These are phyloP conservation scores for Zaprionus ornatus DNA, from an alignment of 1,140 invertebrate genomes.

Conservation along the genomic window DNA sequence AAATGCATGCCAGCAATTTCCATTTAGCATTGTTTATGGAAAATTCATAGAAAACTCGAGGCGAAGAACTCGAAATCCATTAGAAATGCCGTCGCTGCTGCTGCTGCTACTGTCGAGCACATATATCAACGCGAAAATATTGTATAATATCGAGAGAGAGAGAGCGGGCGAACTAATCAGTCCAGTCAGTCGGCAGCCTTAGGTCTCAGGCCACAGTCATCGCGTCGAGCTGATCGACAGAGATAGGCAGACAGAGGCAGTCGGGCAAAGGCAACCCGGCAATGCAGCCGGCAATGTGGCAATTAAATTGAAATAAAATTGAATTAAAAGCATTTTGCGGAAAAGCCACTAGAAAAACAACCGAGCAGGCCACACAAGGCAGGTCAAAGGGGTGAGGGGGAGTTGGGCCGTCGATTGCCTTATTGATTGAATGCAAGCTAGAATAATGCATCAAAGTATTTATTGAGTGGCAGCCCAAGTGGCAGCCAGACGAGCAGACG, in stretches of 20 bases:
- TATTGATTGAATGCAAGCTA: conserved; percentile 76
- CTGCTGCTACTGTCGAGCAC: background rate
- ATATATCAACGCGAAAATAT: conserved; percentile 69
- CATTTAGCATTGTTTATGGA: conserved; percentile 74
- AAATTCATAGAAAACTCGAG: conserved; percentile 77
- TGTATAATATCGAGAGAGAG: conserved; percentile 63
- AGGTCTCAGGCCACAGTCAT: conserved; percentile 24
- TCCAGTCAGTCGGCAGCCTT: conserved; percentile 17
- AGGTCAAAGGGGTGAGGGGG: no score
- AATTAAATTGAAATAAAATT: conserved; percentile 82
- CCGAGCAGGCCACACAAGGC: background rate
- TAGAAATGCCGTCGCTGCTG: conserved; percentile 46
- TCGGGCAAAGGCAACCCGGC: conserved; percentile 11
- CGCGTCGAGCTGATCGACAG: conserved; percentile 65
- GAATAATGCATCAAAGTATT: conserved; percentile 79
- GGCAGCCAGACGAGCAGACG: conserved; percentile 67
- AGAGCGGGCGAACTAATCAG: conserved; percentile 50
- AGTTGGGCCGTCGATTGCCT: conserved; percentile 27
- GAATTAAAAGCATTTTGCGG: conserved; percentile 81
- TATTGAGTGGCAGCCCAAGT: conserved; percentile 77
- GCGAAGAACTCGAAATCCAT: conserved; percentile 67
- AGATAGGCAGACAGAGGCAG: conserved; percentile 62
- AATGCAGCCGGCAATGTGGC: conserved; percentile 64
- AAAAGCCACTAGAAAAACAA: conserved; percentile 71
- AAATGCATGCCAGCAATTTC: conserved; percentile 46